Base-by-base conservation (phyloP, 2,888 invertebrate genomes). In the Perdita meconis region DNA sequence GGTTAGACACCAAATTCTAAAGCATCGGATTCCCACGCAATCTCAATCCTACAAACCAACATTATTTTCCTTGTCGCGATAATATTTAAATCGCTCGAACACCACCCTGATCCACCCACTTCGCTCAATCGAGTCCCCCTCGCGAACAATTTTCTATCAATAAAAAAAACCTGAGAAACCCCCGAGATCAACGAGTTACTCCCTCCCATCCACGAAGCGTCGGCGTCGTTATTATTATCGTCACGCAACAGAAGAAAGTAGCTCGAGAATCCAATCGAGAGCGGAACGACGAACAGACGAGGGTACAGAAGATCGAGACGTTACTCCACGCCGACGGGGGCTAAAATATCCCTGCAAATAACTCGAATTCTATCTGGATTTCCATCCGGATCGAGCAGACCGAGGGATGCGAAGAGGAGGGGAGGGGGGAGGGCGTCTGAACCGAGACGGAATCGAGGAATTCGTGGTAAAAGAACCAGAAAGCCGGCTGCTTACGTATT, bases 271-370 rank as follows among this genome's bases (percentile, higher is more conserved):
- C 71, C 74, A 78, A 83, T 80, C 60, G 70, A 24, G 56, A 59
- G 67, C 55, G 72, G 80, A 83, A 78, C 59, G 60, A 68, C 61
- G 61, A 30, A 34, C 22, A 16, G 59, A 57, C 55, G 36, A 38
- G 38, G 36, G 10, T 26, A 40, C 24, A 26, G 34, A 42, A 60
- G 76, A 84, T 82, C 75, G 71, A 84, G 75, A 81, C 66, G 75
- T 76, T 70, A 70, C 63, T 59, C 56, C 70, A 40, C 38, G 51
- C 38, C 55, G 26, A n/a, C 50, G 63, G 65, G n/a, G 51, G 59
- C 64, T 85, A 81, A 85, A 85, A 86, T 86, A 84, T 81, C 77
- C 71, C 59, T 38, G 80, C 82, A 80, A 87, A 80, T 83, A 87
- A 82, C 81, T 78, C 50, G 81, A 82, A 85, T 86, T 83, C 82